Evolutionary conservation across 2,113 vertebrate species (phyloP), one percentile per base, ranked within the genome.

Genomic region (Myotis davidii): DNA sequence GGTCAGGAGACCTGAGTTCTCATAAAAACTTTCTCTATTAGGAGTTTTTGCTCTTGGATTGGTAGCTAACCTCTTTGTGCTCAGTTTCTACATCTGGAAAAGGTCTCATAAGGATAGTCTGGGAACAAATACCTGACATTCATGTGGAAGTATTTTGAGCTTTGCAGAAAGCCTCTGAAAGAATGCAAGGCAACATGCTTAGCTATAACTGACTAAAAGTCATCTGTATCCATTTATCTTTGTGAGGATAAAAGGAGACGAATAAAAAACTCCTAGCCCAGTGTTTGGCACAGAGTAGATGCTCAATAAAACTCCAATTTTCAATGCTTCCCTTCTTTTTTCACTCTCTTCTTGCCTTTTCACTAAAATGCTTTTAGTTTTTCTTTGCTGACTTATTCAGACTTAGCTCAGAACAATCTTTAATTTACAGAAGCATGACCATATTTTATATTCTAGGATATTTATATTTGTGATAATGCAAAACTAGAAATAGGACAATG

Each of bases 361-460:
- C 69, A 61, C 54, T 56, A 70, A 70, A 76, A 34, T 48, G 27
- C 48, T 85, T 79, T 83, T 52, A 70, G 50, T 72, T 73, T 94
- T 92, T 59, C 73, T 79, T 70, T 59, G 32, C 18, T 92, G 45
- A 79, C 16, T 65, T 88, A 34, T 69, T 85, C 39, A 67, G 64
- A 59, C 21, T 79, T 93, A 56, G 78, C 73, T 88, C 52, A 67
- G 61, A 95, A 87, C 2, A 69, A 52, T 32, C 59, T 77, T 86
- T 23, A 17, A 23, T 92, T 92, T 92, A 86, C 61, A 79, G 73
- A 83, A 91, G 74, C 9, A 91, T 90, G 82, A 90, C 4, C 70
- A 82, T 48, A 78, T 70, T 78, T 93, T 74, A 83, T 86, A 95
- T 74, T 95, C 39, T 59, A 72, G 93, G 54, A 81, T 88, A 85